Conservation (phyloP, 1,140 invertebrate species). For the Stenopsyche tienmushanensis region DNA sequence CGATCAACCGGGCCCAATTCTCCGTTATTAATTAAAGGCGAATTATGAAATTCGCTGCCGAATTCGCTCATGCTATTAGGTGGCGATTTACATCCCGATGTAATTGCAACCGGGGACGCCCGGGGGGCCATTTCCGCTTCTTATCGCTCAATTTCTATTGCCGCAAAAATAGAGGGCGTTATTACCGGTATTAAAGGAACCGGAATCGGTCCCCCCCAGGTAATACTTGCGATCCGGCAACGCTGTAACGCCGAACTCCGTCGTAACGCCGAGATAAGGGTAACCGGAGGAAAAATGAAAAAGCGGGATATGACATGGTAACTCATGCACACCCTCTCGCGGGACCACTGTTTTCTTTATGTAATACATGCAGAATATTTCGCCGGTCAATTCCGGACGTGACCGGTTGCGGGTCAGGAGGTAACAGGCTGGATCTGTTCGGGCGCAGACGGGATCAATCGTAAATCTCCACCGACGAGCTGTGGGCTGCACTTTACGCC, state of each 20-base stretch:
- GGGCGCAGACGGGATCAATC: too few species aligned
- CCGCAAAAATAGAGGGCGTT: background rate
- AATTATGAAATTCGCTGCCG: slow-evolving; percentile 1
- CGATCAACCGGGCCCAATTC: too few species aligned
- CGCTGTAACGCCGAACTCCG: background rate
- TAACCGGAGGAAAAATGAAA: background rate
- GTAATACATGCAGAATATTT: too few species aligned
- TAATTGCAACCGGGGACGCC: background rate
- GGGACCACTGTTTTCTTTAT: too few species aligned
- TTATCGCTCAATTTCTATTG: slow-evolving; percentile 1
- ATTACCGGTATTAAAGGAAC: background rate
- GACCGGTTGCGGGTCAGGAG: too few species aligned
- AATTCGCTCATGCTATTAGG: background rate
- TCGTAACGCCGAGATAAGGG: too few species aligned
- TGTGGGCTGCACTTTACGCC: too few species aligned
- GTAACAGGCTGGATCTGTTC: too few species aligned
- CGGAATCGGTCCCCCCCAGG: background rate
- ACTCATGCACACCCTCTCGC: too few species aligned
- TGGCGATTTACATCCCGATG: slow-evolving; percentile 1
- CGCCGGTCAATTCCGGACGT: too few species aligned
- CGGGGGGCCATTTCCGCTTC: background rate
- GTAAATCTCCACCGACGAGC: too few species aligned
- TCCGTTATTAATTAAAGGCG: slow-evolving; percentile 10
- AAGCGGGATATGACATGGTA: background rate
- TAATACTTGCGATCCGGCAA: background rate